These are phyloP conservation scores for Acanthurus tractus DNA, from an alignment of 2,797 vertebrate genomes.

Conservation along the genomic window DNA sequence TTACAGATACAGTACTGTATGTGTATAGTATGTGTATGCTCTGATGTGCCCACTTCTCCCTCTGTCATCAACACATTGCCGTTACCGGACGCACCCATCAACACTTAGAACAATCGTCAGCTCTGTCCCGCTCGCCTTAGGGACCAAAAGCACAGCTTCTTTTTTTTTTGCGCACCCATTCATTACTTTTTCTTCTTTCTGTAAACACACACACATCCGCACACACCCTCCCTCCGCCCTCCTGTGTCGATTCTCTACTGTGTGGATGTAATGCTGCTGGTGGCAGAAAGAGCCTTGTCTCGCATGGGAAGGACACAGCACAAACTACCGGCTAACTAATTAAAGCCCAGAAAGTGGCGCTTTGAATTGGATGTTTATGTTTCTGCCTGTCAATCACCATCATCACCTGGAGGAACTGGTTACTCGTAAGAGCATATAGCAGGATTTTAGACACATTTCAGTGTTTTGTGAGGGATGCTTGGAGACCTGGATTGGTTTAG, in stretches of 20 bases:
- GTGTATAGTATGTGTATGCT: constrained; percentile 54
- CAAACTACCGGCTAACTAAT: constrained; percentile 48
- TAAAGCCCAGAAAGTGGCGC: constrained; percentile 5
- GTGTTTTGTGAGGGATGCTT: too few relatives aligned
- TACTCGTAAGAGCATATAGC: neutral
- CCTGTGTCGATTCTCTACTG: constrained; percentile 14
- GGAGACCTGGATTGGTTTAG: neutral
- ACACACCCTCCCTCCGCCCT: constrained; percentile 29
- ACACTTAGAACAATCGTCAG: constrained; percentile 51
- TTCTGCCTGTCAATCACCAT: neutral
- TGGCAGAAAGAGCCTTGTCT: constrained; percentile 14
- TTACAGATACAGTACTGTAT: constrained; percentile 57
- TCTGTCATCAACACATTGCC: constrained; percentile 20
- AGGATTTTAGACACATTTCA: neutral
- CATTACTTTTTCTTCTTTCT: constrained; percentile 10
- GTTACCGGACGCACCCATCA: constrained; percentile 24
- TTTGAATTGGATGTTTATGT: neutral
- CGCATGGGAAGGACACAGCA: constrained; percentile 19
- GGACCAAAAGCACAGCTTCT: constrained; percentile 78
- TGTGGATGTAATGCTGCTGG: constrained; percentile 17
- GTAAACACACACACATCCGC: constrained; percentile 27
- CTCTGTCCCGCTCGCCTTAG: constrained; percentile 52
- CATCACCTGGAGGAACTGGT: too few relatives aligned
- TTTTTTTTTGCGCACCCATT: constrained; percentile 6
- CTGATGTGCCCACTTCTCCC: constrained; percentile 42